Evolutionary conservation across 2,113 vertebrate genomes (phyloP), one percentile per base, ranked within the genome.

Genomic region (Bufo gargarizans): DNA sequence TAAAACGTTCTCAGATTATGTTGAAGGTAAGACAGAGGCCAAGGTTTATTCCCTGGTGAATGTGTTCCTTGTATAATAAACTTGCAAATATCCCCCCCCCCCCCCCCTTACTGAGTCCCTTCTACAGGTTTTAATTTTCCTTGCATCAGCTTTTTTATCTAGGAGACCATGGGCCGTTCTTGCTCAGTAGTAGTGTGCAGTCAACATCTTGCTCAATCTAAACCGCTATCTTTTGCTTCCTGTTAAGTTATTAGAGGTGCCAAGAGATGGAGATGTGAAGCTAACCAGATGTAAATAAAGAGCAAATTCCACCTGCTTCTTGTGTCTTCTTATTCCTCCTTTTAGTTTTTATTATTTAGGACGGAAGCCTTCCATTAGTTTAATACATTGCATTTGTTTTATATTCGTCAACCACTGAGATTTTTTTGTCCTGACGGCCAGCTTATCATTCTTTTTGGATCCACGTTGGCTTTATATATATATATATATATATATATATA

Each of bases 241-340:
- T 81, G 22, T 82, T 89, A 84, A 84, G 61, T 89, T 89, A 89
- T 84, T 78, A 77, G 12, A 33, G 12, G 59, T 84, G 47, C 45
- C 82, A 82, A 61, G 49, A 69, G 81, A 76, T 84, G 81, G 49
- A 47, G 81, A 84, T 77, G 80, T 84, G 63, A 87, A 87, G 67
- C 65, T 56, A 87, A 81, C 78, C 72, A 45, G 67, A 47, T 87
- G 87, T 89, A 89, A 89, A 89, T 89, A 89, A 89, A 89, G 74
- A 89, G 87, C 82, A 69, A 77, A 88, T 78, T 89, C 72, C 20
- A 74, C 55, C 13, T 65, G 45, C 43, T 19, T 77, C 10, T 67
- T 47, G 56, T 84, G 22, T 76, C 17, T 76, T 74, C 2, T 63
- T 61, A 49, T 13, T 50, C 69, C 10, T 49, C 71, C 67, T 43